phyloP scores from a whole-genome alignment of 2,888 invertebrate species.

The Idaea biselata region DNA sequence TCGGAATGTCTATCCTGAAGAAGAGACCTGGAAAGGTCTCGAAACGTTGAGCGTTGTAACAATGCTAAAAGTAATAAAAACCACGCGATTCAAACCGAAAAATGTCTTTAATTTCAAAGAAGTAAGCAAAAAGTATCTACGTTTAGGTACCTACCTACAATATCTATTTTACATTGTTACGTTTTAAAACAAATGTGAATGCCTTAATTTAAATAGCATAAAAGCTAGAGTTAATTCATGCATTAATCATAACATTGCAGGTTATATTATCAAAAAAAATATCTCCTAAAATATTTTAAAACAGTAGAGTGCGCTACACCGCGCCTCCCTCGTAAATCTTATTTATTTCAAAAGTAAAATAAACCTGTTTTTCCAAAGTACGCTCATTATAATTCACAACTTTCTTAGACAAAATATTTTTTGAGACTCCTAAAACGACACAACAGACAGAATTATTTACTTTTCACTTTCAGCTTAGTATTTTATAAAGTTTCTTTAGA shows the following conservation, averaged over 20 bases:
- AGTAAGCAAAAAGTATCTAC: too few species aligned
- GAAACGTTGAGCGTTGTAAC: too few species aligned
- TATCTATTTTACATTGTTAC: too few species aligned
- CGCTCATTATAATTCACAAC: neutral
- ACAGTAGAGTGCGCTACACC: neutral
- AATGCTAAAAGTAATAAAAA: too few species aligned
- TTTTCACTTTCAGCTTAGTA: neutral
- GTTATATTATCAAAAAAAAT: neutral
- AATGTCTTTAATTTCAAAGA: too few species aligned
- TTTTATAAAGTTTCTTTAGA: neutral
- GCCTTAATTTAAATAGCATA: too few species aligned
- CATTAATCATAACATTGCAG: too few species aligned
- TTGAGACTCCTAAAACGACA: neutral
- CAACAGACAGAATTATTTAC: neutral
- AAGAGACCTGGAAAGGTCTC: too few species aligned
- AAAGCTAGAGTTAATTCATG: neutral
- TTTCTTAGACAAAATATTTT: neutral
- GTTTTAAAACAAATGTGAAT: too few species aligned
- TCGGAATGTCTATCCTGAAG: too few species aligned
- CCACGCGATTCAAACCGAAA: too few species aligned
- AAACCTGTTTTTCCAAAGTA: neutral
- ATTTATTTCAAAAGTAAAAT: neutral
- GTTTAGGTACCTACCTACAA: too few species aligned
- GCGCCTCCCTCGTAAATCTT: neutral
- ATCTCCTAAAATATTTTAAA: neutral